Conservation (phyloP, 92 coral and sea anemone species). For the Pocillopora grandis region DNA sequence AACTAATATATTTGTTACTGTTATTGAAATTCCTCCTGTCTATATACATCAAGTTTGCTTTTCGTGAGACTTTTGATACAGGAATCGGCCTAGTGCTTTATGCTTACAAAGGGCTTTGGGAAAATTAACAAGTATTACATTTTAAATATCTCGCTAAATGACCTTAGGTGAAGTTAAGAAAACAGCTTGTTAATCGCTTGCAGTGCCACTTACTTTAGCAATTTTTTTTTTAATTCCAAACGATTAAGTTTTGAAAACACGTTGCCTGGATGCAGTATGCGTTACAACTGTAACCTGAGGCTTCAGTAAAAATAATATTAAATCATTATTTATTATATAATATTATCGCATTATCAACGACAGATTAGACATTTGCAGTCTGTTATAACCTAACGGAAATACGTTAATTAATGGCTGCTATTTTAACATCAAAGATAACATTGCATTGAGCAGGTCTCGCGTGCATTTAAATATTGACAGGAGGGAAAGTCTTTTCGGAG, state of each 20-base stretch:
- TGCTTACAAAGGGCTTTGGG: too few species aligned
- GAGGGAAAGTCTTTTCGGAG: not conserved
- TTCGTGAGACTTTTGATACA: not conserved
- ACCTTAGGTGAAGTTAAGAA: too few species aligned
- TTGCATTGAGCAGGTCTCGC: conserved; percentile 19
- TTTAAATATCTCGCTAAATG: too few species aligned
- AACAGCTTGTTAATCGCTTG: too few species aligned
- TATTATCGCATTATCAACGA: not conserved
- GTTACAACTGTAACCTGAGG: not conserved
- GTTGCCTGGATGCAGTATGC: not conserved
- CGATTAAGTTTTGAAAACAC: not conserved
- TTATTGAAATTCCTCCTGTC: too few species aligned
- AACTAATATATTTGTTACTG: too few species aligned
- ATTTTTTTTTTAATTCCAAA: not conserved
- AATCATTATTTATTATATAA: conserved; percentile 12
- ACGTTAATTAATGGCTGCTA: not conserved
- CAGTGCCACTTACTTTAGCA: not conserved
- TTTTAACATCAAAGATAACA: not conserved
- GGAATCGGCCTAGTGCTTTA: not conserved
- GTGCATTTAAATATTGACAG: not conserved
- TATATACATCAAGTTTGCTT: too few species aligned
- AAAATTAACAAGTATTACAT: too few species aligned
- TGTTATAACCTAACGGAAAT: not conserved
- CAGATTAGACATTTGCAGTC: conserved; percentile 7
- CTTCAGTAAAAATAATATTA: not conserved